These are phyloP conservation scores for Cavia porcellus DNA, from an alignment of 2,113 vertebrate genomes.

Conservation along the genomic window DNA sequence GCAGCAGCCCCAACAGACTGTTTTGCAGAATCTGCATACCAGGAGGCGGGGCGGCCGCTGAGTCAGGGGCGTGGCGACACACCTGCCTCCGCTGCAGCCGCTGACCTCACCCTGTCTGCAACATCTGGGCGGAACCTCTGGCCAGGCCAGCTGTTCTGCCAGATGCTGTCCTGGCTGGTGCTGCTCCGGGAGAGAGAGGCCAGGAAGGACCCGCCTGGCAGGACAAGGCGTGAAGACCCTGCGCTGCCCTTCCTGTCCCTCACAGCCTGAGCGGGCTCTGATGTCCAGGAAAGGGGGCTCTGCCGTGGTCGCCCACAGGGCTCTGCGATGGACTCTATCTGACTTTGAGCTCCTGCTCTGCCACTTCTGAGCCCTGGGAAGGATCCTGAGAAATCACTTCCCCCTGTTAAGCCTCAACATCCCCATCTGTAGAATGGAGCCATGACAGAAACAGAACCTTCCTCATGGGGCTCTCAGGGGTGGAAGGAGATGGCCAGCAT, in stretches of 20 bases:
- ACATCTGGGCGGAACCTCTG: background rate
- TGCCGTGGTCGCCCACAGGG: accelerated
- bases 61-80: slow-evolving; percentile 5
- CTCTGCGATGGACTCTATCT: accelerated
- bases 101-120: slow-evolving; percentile 30
- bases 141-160: background rate
- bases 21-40: background rate
- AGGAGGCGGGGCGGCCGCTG: slow-evolving; percentile 4
- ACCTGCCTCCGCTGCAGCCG: background rate
- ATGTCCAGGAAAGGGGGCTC: accelerated
- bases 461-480: accelerated
- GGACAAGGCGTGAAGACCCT: accelerated
- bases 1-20: background rate
- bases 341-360: background rate
- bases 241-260: accelerated
- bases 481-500: accelerated
- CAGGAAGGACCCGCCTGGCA: background rate
- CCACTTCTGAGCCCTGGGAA: background rate
- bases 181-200: background rate
- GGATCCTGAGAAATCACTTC: no score
- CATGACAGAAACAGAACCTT: accelerated
- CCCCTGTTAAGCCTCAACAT: background rate
- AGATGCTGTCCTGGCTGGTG: background rate
- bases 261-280: background rate
- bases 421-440: background rate